These are phyloP conservation scores for Ceratoteleas bidentatus DNA, from an alignment of 1,140 invertebrate genomes.

Conservation along the genomic window DNA sequence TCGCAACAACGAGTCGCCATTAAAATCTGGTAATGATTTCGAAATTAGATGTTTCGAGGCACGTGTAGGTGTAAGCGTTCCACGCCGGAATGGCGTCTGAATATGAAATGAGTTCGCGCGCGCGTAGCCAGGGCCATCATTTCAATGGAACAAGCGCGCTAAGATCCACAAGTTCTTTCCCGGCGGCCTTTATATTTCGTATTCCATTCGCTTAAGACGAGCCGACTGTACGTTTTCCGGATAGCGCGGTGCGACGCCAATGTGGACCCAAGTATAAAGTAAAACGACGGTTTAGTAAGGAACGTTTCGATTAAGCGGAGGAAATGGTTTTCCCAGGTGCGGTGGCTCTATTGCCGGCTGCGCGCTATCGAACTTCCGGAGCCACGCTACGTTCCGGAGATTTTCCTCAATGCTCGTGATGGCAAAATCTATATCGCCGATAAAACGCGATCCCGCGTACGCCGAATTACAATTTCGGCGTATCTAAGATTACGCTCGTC, in stretches of 20 bases:
- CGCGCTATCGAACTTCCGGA: conserved; percentile 70
- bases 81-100: conserved; percentile 10
- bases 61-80: background rate
- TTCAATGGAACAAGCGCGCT: conserved; percentile 33
- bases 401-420: conserved; percentile 53
- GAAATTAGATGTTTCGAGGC: background rate
- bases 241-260: conserved; percentile 20
- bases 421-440: conserved; percentile 54
- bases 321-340: conserved; percentile 74
- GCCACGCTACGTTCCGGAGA: conserved; percentile 41
- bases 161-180: conserved; percentile 42
- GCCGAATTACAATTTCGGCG: conserved; percentile 35
- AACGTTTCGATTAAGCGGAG: conserved; percentile 74
- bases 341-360: conserved; percentile 69
- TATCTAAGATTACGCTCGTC: conserved; percentile 35
- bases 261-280: conserved; percentile 54
- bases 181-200: conserved; percentile 48
- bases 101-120: conserved; percentile 27
- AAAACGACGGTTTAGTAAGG: conserved; percentile 62
- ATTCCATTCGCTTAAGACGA: conserved; percentile 55
- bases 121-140: conserved; percentile 22
- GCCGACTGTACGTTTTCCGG: conserved; percentile 42
- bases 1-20: no score
- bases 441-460: conserved; percentile 32
- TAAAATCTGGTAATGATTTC: conserved; percentile 7